phyloP scores from a whole-genome alignment of 2,113 vertebrate genomes.

The Meles meles region DNA sequence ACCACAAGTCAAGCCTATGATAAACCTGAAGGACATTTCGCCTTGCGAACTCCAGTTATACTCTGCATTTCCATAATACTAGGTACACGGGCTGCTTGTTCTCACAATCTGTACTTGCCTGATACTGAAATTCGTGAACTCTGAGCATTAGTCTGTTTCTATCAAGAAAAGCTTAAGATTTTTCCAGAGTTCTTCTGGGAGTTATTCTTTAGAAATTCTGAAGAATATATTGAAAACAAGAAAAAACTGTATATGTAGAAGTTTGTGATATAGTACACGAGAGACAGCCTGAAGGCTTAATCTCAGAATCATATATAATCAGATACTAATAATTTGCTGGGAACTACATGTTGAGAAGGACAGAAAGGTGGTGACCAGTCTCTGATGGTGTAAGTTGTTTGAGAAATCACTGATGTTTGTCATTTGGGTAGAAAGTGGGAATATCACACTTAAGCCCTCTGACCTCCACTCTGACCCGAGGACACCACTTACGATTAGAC shows the following conservation, averaged over 20 bases:
- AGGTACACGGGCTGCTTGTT: neutral
- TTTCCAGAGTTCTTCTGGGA: neutral
- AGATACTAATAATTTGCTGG: neutral
- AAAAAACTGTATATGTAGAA: neutral
- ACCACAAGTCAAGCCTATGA: neutral
- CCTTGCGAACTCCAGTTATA: neutral
- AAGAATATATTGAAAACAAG: neutral
- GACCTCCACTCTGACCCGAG: neutral
- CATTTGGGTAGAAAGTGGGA: neutral
- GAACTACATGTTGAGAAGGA: neutral
- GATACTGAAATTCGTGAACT: neutral
- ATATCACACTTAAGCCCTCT: neutral
- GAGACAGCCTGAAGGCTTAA: neutral
- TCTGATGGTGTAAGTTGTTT: neutral
- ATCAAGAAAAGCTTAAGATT: neutral
- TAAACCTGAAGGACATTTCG: neutral
- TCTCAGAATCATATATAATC: neutral
- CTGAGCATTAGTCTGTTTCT: neutral
- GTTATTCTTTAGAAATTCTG: neutral
- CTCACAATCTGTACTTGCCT: neutral
- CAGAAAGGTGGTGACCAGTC: neutral
- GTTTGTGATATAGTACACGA: neutral
- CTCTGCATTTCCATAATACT: neutral
- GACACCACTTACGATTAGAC: neutral
- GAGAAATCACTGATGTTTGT: neutral